Conservation (phyloP, 2,113 vertebrate genomes). For the Chionis minor region DNA sequence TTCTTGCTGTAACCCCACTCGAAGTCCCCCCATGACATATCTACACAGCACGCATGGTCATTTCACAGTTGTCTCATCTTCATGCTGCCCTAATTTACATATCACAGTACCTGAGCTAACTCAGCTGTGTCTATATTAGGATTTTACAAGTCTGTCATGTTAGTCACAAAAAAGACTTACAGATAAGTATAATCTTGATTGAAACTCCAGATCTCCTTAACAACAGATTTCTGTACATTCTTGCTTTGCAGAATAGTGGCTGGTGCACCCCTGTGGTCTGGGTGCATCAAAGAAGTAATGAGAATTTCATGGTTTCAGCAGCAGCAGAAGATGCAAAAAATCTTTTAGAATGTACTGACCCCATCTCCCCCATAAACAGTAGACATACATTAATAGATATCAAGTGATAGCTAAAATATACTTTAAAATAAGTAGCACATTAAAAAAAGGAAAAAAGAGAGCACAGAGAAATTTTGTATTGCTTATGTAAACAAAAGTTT, state of each 20-base stretch:
- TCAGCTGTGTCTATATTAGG: not conserved
- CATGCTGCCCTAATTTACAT: not conserved
- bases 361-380: no score
- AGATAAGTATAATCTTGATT: not conserved
- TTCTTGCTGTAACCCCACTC: not conserved
- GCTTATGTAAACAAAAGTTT: not conserved
- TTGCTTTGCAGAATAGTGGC: not conserved
- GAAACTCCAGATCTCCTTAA: not conserved
- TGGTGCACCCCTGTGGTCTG: not conserved
- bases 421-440: not conserved
- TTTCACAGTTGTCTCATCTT: not conserved
- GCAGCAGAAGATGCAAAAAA: not conserved
- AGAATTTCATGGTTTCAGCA: not conserved
- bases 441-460: not conserved
- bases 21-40: not conserved
- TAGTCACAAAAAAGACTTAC: not conserved
- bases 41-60: not conserved
- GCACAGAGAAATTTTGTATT: accelerated
- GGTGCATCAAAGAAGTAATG: not conserved
- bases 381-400: not conserved
- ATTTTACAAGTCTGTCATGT: not conserved
- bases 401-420: not conserved
- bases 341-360: not conserved
- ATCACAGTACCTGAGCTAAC: not conserved
- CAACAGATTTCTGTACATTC: not conserved